Evolutionary conservation across 1,140 invertebrate genomes (phyloP), one percentile per base, ranked within the genome.

Genomic region (Antheraea mylitta): DNA sequence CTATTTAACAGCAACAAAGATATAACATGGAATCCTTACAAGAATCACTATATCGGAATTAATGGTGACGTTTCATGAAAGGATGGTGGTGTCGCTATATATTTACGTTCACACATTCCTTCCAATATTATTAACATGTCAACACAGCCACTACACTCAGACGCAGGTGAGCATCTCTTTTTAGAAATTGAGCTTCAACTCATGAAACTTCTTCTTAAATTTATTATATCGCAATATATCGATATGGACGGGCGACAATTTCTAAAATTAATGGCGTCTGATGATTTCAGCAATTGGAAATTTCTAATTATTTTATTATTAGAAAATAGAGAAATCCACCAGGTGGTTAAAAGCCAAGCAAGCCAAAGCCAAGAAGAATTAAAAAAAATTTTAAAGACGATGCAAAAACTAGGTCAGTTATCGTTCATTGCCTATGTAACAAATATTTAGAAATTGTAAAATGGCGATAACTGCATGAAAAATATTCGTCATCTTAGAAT

Each of bases 381-480:
- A 65, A 13, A 42, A 19, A 18, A 65, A 18, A 18, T 18, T 18
- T 45, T 42, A 65, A 65, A 69, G 48, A 19, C 19, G 60, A 71
- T 22, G 18, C 65, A 11, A 71, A 67, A 67, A 65, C 70, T 7
- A 62, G 48, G 16, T 64, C 42, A 7, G 18, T 71, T 36, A 67
- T 71, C 22, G 70, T 67, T 13, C 65, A 71, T 58, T 71, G 70
- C 58, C 16, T 67, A 3, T 18, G 42, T 30, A 66, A 71, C 66
- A 61, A 45, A 67, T 64, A 67, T 64, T 38, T 71, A 38, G 30
- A 67, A 63, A 58, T 58, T n/a, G 13, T 71, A n/a, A 67, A 42
- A 64, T 6, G 19, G 11, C 30, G 63, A 18, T 58, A 30, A 67
- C 60, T 38, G 70, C 66, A 42, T 11, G 38, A n/a, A 45, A 71